phyloP scores from a whole-genome alignment of 2,797 vertebrate genomes.

The Argentina silus region DNA sequence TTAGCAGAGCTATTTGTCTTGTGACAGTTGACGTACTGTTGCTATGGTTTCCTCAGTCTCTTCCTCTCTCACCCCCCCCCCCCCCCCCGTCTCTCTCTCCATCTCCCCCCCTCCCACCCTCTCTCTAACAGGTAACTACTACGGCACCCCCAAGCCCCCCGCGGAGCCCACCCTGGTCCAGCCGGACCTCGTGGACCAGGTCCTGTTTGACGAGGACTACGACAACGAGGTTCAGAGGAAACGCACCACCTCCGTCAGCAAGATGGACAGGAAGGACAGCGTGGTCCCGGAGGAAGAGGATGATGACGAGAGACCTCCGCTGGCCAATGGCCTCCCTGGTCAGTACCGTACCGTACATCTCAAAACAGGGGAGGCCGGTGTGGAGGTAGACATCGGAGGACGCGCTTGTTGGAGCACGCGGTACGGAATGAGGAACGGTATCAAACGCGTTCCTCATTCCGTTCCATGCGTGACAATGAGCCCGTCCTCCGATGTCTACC shows the following conservation, averaged over 20 bases:
- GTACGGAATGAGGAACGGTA: no score
- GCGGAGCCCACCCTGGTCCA: constrained; percentile 96
- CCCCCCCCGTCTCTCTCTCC: not conserved
- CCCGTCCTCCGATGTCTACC: no score
- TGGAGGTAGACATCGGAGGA: no score
- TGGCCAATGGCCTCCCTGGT: constrained; percentile 85
- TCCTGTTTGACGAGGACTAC: constrained; percentile 96
- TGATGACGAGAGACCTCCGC: constrained; percentile 85
- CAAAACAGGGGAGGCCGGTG: no score
- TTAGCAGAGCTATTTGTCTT: no score
- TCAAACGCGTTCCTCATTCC: no score
- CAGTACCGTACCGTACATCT: no score
- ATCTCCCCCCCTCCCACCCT: not conserved
- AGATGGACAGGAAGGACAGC: constrained; percentile 96
- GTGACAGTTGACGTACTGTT: no score
- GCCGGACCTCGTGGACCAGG: constrained; percentile 95
- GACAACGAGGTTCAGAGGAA: constrained; percentile 93
- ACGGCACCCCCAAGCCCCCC: constrained; percentile 96
- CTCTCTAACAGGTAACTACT: constrained; percentile 90
- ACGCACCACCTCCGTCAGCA: constrained; percentile 96
- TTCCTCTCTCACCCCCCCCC: not conserved
- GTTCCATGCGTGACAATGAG: no score
- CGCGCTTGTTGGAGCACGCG: no score
- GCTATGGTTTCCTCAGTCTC: no score
- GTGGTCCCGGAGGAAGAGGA: constrained; percentile 95